Evolutionary conservation across 2,797 vertebrate species (phyloP).

Genomic region (Emys orbicularis): DNA sequence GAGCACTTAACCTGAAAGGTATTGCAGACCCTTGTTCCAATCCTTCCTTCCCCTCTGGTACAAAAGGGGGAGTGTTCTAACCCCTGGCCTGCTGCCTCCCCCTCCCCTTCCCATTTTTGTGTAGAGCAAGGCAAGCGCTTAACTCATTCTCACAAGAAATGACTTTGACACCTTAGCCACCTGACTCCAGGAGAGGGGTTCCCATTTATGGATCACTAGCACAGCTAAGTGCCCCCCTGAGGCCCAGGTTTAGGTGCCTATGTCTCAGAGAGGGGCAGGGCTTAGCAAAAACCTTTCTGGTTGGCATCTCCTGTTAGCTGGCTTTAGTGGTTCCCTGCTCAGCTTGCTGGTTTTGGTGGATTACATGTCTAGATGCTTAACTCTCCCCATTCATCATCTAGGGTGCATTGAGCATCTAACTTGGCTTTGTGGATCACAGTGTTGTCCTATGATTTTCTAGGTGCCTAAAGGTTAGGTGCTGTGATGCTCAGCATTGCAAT

Average conservation of each 20-base stretch:
- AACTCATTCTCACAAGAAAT: background rate
- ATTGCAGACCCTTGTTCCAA: background rate
- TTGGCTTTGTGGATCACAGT: background rate
- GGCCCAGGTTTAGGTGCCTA: background rate
- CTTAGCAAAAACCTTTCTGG: background rate
- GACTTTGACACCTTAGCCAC: background rate
- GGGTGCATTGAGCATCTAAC: background rate
- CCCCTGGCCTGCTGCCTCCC: no score
- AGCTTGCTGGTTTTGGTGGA: background rate
- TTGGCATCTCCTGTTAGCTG: background rate
- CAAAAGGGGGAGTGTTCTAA: background rate
- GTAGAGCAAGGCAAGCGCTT: background rate
- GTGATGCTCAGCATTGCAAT: background rate
- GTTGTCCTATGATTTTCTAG: background rate
- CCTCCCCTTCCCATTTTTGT: background rate
- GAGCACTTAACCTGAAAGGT: background rate
- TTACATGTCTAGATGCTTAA: background rate
- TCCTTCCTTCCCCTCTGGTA: background rate
- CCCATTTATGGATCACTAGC: background rate
- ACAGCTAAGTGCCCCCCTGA: background rate
- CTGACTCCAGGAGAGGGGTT: background rate
- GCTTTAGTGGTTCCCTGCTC: background rate
- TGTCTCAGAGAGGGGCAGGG: background rate
- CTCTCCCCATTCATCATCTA: background rate
- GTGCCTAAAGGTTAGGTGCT: background rate